Evolutionary conservation across 2,113 vertebrate genomes (phyloP), one percentile per base, ranked within the genome.

Genomic region (Promerops cafer): DNA sequence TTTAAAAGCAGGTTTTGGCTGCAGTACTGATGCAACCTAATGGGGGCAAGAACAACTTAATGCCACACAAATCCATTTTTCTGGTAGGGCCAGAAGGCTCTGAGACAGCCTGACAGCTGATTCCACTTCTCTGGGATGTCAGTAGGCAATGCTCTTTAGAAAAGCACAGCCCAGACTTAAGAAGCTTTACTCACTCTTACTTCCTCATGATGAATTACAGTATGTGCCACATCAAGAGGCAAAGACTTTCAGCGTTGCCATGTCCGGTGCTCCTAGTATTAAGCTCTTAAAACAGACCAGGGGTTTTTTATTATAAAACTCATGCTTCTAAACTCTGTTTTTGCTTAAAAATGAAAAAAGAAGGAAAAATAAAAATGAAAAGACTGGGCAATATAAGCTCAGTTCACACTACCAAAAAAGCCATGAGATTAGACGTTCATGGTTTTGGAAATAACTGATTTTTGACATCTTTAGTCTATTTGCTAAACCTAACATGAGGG

Each of bases 1-100:
- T 95, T 85, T 95, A 87, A 96, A 96, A 95, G 84, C 77, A 85
- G 69, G 66, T 92, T 89, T 82, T 89, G 84, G 77, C 91, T 91
- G 70, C 83, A 83, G 61, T 74, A 81, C 65, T 87, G 89, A 92
- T 92, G 76, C 84, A 94, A 72, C 80, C 15, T 97, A 95, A 95
- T 91, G 77, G 87, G 74, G 44, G 84, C 74, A 93, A 84, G 69
- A 95, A 57, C 88, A 94, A 90, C 91, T 82, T 95, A 83, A 96
- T 91, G 74, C 89, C 78, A 87, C 91, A 89, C 42, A 92, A 95
- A 95, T 81, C 93, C 89, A 91, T 75, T 94, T 89, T 93, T 89
- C 93, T 91, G 57, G 93, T 71, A 60, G 64, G 57, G 60, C 94
- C 75, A 57, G 47, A 90, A 95, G 86, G 52, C 80, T 82, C 68